Conservation (phyloP, 2,888 invertebrate genomes). For the Trichogramma evanescens region DNA sequence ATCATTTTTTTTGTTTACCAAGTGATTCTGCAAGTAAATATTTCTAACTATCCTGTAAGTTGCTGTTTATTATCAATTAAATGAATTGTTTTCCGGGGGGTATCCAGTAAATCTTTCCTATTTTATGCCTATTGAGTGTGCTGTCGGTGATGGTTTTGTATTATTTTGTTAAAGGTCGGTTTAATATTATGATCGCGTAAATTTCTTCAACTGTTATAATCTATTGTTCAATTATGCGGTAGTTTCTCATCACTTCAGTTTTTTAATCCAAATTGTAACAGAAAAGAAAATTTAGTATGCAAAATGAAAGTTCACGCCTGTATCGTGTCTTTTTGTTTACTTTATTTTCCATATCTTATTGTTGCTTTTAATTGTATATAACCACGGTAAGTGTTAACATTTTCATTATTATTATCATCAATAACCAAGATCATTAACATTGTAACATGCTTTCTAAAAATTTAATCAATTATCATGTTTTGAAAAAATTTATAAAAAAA, state of each 20-base stretch:
- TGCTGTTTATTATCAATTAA: conserved; percentile 5
- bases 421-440: conserved; percentile 20
- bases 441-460: background rate
- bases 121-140: conserved; percentile 8
- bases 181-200: conserved; percentile 1
- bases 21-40: conserved; percentile 15
- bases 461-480: conserved; percentile 11
- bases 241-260: background rate
- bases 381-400: conserved; percentile 15
- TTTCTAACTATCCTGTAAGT: conserved; percentile 9
- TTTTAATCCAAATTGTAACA: background rate
- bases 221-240: conserved; percentile 23
- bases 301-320: conserved; percentile 25
- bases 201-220: conserved; percentile 5
- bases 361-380: conserved; percentile 21
- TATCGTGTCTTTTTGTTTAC: conserved; percentile 24
- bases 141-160: conserved; percentile 14
- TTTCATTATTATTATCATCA: conserved; percentile 11
- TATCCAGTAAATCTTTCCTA: conserved; percentile 11
- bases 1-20: conserved; percentile 13
- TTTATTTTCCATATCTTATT: conserved; percentile 18
- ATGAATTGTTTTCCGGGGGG: conserved; percentile 19
- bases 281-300: conserved; percentile 4
- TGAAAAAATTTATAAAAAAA: conserved; percentile 3
- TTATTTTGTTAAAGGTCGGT: conserved; percentile 13